A percentile compares a stretch with the other conserved stretches of the same genome.
These are phyloP conservation scores for Goniozus legneri DNA, from an alignment of 1,140 invertebrate genomes.

Conservation along the genomic window DNA sequence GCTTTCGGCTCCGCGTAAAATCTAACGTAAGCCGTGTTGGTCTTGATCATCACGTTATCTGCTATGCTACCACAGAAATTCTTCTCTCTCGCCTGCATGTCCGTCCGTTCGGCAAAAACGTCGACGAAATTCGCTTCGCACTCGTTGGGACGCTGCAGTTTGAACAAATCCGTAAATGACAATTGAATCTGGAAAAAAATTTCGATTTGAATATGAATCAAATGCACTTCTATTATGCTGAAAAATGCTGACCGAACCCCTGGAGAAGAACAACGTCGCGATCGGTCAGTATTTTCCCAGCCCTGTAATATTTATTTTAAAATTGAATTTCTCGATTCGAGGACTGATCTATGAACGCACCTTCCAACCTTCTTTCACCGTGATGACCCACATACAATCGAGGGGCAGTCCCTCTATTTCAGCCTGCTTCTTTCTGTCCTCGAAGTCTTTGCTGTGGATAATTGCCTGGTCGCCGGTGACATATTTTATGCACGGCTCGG, in stretches of 20 bases:
- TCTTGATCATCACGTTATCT: conserved; percentile 62
- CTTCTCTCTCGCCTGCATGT: conserved; percentile 61
- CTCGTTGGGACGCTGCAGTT: conserved; percentile 72
- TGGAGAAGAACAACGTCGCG: too few species aligned
- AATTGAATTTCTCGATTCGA: neutral
- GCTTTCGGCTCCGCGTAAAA: conserved; percentile 66
- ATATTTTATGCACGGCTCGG: conserved; percentile 55
- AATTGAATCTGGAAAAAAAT: conserved; percentile 59
- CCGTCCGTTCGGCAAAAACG: conserved; percentile 67
- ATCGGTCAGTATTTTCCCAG: too few species aligned
- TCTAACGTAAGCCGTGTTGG: conserved; percentile 66
- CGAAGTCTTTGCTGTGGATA: conserved; percentile 57
- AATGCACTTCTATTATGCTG: too few species aligned
- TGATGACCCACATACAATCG: conserved; percentile 80
- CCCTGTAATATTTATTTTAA: too few species aligned
- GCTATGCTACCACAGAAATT: conserved; percentile 79
- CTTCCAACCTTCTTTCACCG: conserved; percentile 64
- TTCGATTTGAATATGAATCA: conserved; percentile 69
- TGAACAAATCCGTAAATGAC: conserved; percentile 48
- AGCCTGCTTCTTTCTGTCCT: conserved; percentile 53
- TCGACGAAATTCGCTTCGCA: conserved; percentile 81
- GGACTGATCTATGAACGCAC: conserved; percentile 46
- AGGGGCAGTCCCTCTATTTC: conserved; percentile 59
- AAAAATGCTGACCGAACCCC: too few species aligned
- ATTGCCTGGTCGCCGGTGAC: conserved; percentile 54